Percentiles rank a stretch among this genome's conserved stretches.
These are phyloP conservation scores for Ctenopoma kingsleyae DNA, from an alignment of 2,797 vertebrate species.

Conservation along the genomic window DNA sequence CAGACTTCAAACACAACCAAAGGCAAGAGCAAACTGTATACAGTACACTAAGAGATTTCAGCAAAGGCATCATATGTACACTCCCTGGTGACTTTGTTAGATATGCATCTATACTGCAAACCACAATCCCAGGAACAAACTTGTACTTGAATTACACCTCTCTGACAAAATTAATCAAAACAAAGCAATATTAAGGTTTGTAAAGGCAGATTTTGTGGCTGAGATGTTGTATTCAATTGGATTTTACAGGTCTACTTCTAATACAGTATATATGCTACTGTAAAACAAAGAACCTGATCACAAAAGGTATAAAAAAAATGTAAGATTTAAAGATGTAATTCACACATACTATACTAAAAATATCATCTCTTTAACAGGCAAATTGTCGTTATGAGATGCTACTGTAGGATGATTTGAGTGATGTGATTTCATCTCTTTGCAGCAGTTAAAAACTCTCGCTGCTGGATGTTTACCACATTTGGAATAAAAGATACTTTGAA, in stretches of 20 bases:
- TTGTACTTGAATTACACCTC: not conserved
- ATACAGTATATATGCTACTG: no score
- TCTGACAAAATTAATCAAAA: not conserved
- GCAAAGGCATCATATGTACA: not conserved
- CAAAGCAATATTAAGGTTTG: no score
- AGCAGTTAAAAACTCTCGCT: constrained; percentile 6
- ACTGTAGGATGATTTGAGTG: not conserved
- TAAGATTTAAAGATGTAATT: not conserved
- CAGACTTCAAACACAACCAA: constrained; percentile 1
- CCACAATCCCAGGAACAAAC: not conserved
- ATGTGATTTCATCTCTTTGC: constrained; percentile 1
- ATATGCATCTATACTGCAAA: not conserved
- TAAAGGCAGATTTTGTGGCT: no score
- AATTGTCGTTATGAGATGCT: not conserved
- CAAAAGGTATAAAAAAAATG: not conserved
- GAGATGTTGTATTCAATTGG: no score
- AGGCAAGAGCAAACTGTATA: not conserved
- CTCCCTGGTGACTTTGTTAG: not conserved
- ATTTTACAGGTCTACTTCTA: no score
- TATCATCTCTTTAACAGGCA: not conserved
- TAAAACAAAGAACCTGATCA: no score
- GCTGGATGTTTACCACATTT: not conserved
- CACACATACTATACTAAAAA: not conserved
- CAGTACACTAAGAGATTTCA: not conserved
- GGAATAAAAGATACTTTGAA: not conserved